Evolutionary conservation across 2,888 invertebrate genomes (phyloP).

Genomic region (Drosophila picticornis): DNA sequence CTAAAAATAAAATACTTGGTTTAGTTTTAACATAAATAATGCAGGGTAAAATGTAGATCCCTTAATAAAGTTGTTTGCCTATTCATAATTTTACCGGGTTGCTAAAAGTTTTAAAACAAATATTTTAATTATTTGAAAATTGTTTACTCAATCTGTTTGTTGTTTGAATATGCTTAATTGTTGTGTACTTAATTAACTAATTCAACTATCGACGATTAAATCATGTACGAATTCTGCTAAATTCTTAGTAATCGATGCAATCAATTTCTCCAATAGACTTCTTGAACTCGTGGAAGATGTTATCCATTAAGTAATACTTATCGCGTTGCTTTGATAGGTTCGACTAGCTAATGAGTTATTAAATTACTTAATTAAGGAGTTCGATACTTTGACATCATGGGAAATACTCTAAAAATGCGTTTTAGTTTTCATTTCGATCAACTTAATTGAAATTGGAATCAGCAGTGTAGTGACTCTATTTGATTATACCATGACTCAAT

Average conservation of each 20-base stretch:
- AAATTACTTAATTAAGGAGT: not conserved
- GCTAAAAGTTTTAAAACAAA: no score
- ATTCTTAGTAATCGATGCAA: not conserved
- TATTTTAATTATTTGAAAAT: not conserved
- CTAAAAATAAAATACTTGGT: not conserved
- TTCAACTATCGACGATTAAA: not conserved
- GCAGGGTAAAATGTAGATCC: not conserved
- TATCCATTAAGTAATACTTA: not conserved
- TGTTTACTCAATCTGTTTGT: not conserved
- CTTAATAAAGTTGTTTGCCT: not conserved
- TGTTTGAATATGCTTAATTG: not conserved
- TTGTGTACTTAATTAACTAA: not conserved
- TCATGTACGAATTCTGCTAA: not conserved
- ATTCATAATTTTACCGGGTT: not conserved
- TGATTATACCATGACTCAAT: slow-evolving; percentile 41
- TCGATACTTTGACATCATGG: not conserved
- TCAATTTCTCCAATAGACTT: not conserved
- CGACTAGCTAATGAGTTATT: not conserved
- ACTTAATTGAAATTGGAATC: slow-evolving; percentile 67
- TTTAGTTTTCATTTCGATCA: slow-evolving; percentile 51
- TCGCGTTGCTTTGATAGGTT: no score
- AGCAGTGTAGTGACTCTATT: not conserved
- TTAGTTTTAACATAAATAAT: not conserved
- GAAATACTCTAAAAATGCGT: slow-evolving; percentile 1
- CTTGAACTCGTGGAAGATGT: not conserved